phyloP scores from a whole-genome alignment of 2,113 vertebrate genomes.

The Gila orcuttii region DNA sequence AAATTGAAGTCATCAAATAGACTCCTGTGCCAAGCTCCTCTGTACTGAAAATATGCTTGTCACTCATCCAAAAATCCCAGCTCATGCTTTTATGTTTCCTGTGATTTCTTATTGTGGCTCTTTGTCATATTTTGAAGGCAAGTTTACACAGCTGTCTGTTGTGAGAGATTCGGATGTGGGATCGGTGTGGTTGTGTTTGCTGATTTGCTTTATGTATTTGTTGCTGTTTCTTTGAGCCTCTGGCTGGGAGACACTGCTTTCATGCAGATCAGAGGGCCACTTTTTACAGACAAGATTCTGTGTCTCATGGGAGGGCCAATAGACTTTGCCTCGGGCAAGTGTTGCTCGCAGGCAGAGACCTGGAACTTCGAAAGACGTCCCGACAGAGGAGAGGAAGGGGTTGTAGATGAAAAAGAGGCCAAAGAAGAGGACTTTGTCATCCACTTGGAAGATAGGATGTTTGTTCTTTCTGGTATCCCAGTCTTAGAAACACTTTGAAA shows the following conservation, averaged over 20 bases:
- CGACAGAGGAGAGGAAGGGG: slow-evolving; percentile 25
- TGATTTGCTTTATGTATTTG: slow-evolving; percentile 52
- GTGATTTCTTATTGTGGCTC: slow-evolving; percentile 16
- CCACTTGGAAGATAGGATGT: neutral
- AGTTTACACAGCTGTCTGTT: slow-evolving; percentile 10
- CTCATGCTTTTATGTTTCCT: slow-evolving; percentile 25
- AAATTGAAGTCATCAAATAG: slow-evolving; percentile 53
- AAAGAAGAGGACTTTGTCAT: neutral
- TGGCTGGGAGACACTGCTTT: slow-evolving; percentile 47
- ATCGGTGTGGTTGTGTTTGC: slow-evolving; percentile 38
- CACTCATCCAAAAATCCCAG: neutral
- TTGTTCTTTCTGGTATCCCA: slow-evolving; percentile 11
- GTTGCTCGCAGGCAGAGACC: slow-evolving; percentile 39
- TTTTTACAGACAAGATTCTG: slow-evolving; percentile 42
- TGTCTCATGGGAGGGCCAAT: slow-evolving; percentile 46
- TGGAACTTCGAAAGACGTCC: slow-evolving; percentile 33
- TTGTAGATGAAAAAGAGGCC: slow-evolving; percentile 8
- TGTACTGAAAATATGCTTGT: slow-evolving; percentile 22
- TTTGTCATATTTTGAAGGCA: slow-evolving; percentile 7
- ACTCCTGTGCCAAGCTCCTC: slow-evolving; percentile 33
- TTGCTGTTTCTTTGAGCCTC: slow-evolving; percentile 47
- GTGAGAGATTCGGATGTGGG: slow-evolving; percentile 29
- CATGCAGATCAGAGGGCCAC: slow-evolving; percentile 50
- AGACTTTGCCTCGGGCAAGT: slow-evolving; percentile 53
- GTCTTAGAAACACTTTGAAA: neutral